Conservation (phyloP, 2,113 vertebrate genomes). For the Todiramphus chloris region DNA sequence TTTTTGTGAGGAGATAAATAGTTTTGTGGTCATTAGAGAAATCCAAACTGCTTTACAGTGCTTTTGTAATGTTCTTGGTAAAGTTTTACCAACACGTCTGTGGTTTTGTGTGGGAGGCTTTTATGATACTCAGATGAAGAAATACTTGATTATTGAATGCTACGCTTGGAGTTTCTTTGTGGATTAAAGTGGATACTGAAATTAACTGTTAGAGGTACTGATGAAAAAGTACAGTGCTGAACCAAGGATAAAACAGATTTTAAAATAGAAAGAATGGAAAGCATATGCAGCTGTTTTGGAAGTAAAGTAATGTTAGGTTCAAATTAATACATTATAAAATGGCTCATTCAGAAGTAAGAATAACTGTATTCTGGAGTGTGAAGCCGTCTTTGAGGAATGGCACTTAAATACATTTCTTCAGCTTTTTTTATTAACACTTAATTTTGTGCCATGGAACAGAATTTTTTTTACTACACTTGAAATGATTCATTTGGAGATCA, state of each 20-base stretch:
- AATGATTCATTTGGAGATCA: neutral
- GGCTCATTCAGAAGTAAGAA: neutral
- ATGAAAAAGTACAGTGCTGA: neutral
- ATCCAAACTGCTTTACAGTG: neutral
- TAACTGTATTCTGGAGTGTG: neutral
- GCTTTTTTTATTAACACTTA: neutral
- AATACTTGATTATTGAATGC: neutral
- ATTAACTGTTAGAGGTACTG: neutral
- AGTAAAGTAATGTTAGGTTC: neutral
- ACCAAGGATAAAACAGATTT: neutral
- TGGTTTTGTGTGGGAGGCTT: conserved; percentile 16
- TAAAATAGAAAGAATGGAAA: neutral
- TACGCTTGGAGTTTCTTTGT: neutral
- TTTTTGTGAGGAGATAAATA: neutral
- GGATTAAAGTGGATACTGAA: neutral
- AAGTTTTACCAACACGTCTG: neutral
- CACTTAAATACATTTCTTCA: neutral
- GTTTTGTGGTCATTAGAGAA: neutral
- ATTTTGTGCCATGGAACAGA: neutral
- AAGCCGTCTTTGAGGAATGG: neutral
- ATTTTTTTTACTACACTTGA: neutral
- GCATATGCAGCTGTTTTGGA: neutral
- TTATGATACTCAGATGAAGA: neutral
- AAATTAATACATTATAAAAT: neutral
- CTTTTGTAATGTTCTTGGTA: neutral